These are phyloP conservation scores for Picathartes gymnocephalus DNA, from an alignment of 2,113 vertebrate species.

Conservation along the genomic window DNA sequence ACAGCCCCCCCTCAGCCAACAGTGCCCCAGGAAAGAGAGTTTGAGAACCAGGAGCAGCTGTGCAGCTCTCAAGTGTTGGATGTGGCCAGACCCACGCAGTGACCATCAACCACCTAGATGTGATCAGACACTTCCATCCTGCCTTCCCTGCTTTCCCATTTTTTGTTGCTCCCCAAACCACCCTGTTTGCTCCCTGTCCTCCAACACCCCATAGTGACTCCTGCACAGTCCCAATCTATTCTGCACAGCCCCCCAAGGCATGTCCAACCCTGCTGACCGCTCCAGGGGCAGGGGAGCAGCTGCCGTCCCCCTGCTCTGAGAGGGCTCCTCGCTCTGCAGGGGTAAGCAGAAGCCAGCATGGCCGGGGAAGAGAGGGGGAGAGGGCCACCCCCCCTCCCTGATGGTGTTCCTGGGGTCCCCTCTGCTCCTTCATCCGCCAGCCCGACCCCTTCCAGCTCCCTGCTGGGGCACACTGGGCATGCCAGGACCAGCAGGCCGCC, in stretches of 20 bases:
- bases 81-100: neutral
- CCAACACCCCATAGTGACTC: neutral
- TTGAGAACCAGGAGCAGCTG: neutral
- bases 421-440: neutral
- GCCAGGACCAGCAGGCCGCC: neutral
- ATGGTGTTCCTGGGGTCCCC: neutral
- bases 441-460: neutral
- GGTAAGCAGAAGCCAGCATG: too few species aligned
- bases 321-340: neutral
- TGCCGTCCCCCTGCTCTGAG: accelerated
- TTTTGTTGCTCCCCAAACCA: neutral
- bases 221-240: neutral
- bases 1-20: too few species aligned
- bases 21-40: neutral
- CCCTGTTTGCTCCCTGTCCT: neutral
- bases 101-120: neutral
- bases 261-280: accelerated
- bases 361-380: neutral
- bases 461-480: neutral
- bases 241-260: too few species aligned
- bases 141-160: neutral
- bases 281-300: neutral
- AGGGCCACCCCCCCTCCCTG: neutral
- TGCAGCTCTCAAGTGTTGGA: neutral
- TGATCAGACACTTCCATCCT: neutral